Evolutionary conservation across 2,888 invertebrate genomes (phyloP), one percentile per base, ranked within the genome.

Genomic region (Amphipyra berbera): DNA sequence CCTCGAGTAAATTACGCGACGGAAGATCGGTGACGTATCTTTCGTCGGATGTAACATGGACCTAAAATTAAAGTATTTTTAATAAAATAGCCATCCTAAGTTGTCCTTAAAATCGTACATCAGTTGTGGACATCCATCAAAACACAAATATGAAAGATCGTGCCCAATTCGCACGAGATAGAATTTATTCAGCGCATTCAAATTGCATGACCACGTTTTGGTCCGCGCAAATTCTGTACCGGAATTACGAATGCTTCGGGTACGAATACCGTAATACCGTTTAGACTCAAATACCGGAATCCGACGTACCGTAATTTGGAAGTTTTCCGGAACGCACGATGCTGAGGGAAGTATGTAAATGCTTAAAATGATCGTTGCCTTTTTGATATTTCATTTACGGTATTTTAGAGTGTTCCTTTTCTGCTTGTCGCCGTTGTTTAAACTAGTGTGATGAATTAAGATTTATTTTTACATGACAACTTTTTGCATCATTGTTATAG

Each of bases 241-340:
- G 63, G 68, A 67, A 79, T 73, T 66, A 75, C 70, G 62, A 73
- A 73, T 67, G 60, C 61, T 73, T 59, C 35, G 60, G 53, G 57
- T 65, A 70, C 60, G 68, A 78, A 73, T 78, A 55, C 73, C 65
- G 61, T 62, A 63, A 68, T 72, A 68, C 75, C 68, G 61, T 68
- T 68, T 73, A 60, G 70, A 76, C 56, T 65, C 66, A 62, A 77
- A 79, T 75, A 73, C 68, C 68, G 70, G 65, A 68, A 73, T 68
- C 50, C 57, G 61, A 66, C 57, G 63, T 61, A 62, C 61, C 64
- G 68, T 71, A 73, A 71, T 77, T 68, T 58, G 56, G 73, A 70
- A 67, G 79, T 79, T 73, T 72, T 65, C 61, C 62, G 66, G 71
- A 71, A 76, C 65, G 62, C 52, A 63, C 61, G 45, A 61, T 41